Percentiles rank a stretch among this genome's conserved stretches.
These are phyloP conservation scores for Hoplodrina blanda DNA, from an alignment of 2,888 invertebrate genomes.

Conservation along the genomic window DNA sequence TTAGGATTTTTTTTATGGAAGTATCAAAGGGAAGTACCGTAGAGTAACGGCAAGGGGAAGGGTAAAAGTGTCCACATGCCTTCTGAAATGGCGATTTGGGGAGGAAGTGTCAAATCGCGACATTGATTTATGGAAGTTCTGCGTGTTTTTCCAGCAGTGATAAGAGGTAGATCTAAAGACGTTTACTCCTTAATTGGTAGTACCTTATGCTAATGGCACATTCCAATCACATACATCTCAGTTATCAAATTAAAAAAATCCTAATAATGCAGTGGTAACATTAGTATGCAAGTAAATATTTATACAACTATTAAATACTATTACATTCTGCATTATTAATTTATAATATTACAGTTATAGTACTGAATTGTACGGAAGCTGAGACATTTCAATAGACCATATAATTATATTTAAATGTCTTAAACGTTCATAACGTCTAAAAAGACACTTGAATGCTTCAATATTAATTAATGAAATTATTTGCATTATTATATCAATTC, in stretches of 20 bases:
- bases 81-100: no score
- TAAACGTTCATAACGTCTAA: constrained; percentile 27
- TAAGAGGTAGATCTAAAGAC: not conserved
- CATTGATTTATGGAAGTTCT: constrained; percentile 2
- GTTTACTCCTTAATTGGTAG: not conserved
- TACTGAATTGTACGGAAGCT: constrained; percentile 41
- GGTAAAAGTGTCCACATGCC: not conserved
- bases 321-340: constrained; percentile 42
- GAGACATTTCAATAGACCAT: constrained; percentile 24
- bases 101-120: not conserved
- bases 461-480: constrained; percentile 38
- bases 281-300: constrained; percentile 43
- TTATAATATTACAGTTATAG: constrained; percentile 23
- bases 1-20: constrained; percentile 20
- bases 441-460: constrained; percentile 36
- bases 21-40: constrained; percentile 7
- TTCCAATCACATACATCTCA: not conserved
- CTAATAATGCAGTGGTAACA: constrained; percentile 26
- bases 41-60: not conserved
- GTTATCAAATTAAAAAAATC: not conserved
- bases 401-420: constrained; percentile 17
- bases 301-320: constrained; percentile 50
- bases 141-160: not conserved
- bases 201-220: no score
- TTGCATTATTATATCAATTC: constrained; percentile 45